Base-by-base conservation (phyloP, 2,797 vertebrate species). In the Meriones psammophilus region DNA sequence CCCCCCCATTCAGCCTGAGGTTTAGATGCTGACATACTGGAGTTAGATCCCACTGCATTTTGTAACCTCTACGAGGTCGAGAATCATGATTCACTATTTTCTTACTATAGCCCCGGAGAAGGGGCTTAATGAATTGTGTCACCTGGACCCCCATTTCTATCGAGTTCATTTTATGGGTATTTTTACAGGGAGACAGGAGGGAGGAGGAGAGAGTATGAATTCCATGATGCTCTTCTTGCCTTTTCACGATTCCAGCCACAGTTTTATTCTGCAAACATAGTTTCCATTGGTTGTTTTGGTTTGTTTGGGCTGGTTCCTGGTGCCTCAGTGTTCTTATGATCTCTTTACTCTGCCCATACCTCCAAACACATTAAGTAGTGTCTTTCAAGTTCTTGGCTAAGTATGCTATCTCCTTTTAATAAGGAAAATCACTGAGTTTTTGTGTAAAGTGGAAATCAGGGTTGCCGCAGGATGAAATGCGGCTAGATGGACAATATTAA, bases 321-420 rank as follows among this genome's bases (percentile, higher is more conserved):
- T 68, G 20, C 17, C 24, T 79, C 68, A 71, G 3, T n/a, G 18
- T 68, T 46, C 39, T 42, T 94, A 5, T 8, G 26, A 13, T 93
- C 26, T 89, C 84, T 85, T 94, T 71, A 90, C 33, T 33, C 78
- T 90, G 39, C 42, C 28, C 3, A 39, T 14, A 78, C 28, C 39
- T 93, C 73, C 88, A 54, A 88, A 84, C 73, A 8, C 84, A 74
- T 80, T 85, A 80, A 91, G 73, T 24, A 80, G 66, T 62, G 28
- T 77, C 56, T 91, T 93, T 54, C 81, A 91, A 77, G 76, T 62
- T 95, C 36, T 92, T 92, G 88, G 60, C 9, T 88, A 84, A 83
- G 46, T 56, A 69, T 78, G 88, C 24, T n/a, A 81, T 86, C 92
- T 83, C 46, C 91, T 96, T 95, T 91, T 12, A 81, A 64, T 18